Conservation (phyloP, 2,888 invertebrate genomes). For the Pseudococcus jackbeardsleyi region DNA sequence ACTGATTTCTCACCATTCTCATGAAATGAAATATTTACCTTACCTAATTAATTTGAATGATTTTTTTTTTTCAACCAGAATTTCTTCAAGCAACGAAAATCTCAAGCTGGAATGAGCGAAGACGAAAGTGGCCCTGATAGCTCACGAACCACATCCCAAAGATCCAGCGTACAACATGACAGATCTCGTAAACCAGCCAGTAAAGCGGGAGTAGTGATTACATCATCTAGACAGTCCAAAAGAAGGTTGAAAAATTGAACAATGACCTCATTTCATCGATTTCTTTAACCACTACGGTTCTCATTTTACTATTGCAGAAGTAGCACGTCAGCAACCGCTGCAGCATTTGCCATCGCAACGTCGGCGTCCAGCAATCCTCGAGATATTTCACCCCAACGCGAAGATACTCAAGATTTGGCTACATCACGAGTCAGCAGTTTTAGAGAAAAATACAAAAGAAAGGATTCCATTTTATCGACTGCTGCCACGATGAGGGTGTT, state of each 20-base stretch:
- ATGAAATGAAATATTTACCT: background rate
- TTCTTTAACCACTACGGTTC: background rate
- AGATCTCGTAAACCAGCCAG: slow-evolving; percentile 72
- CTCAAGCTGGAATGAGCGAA: slow-evolving; percentile 63
- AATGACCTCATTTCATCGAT: background rate
- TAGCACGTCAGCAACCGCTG: slow-evolving; percentile 88
- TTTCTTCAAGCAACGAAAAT: slow-evolving; percentile 62
- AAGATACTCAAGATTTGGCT: slow-evolving; percentile 55
- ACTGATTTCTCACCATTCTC: background rate
- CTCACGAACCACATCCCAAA: slow-evolving; percentile 66
- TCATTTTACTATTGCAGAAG: slow-evolving; percentile 74
- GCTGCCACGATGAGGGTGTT: slow-evolving; percentile 95
- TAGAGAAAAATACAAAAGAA: slow-evolving; percentile 71
- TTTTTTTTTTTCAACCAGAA: background rate
- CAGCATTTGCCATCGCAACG: slow-evolving; percentile 92
- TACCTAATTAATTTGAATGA: background rate
- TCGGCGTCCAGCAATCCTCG: slow-evolving; percentile 88
- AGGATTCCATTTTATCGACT: slow-evolving; percentile 86
- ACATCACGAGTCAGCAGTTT: slow-evolving; percentile 68
- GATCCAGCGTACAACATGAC: slow-evolving; percentile 77
- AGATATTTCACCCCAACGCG: slow-evolving; percentile 72
- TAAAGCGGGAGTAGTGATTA: slow-evolving; percentile 91
- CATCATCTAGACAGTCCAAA: slow-evolving; percentile 89
- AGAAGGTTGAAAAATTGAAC: slow-evolving; percentile 77
- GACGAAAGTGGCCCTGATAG: slow-evolving; percentile 62